Conservation (phyloP, 1,140 invertebrate species). For the Cotesia glomerata region DNA sequence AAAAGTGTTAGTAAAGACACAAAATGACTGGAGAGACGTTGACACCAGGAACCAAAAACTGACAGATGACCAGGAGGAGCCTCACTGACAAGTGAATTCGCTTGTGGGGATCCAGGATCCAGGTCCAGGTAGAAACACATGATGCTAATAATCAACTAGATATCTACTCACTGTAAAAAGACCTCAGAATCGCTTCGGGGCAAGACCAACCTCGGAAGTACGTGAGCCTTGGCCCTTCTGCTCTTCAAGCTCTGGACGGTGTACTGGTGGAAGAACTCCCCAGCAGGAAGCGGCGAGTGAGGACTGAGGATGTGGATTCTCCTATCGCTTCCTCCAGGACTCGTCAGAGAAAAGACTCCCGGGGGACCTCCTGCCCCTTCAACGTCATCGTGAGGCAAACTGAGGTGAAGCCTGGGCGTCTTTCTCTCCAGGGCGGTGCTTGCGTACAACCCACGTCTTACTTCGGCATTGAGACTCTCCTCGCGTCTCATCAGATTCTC, state of each 20-base stretch:
- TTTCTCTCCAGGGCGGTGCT: constrained; percentile 66
- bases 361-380: constrained; percentile 53
- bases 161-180: constrained; percentile 68
- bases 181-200: constrained; percentile 74
- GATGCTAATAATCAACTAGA: not conserved
- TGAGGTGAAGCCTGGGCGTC: constrained; percentile 69
- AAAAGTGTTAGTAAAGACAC: no score
- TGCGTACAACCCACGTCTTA: constrained; percentile 70
- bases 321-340: constrained; percentile 64
- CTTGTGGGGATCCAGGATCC: no score
- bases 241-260: constrained; percentile 66
- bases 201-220: constrained; percentile 76
- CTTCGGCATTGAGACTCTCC: constrained; percentile 70
- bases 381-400: constrained; percentile 64
- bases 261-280: constrained; percentile 67
- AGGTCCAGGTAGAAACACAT: not conserved
- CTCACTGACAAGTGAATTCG: not conserved
- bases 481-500: constrained; percentile 65
- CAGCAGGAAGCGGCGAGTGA: constrained; percentile 70
- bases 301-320: constrained; percentile 76
- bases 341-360: constrained; percentile 62
- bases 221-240: constrained; percentile 74
- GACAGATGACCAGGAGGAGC: not conserved
- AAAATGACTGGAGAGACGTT: no score
- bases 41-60: not conserved